Evolutionary conservation across 2,113 vertebrate species (phyloP).

Genomic region (Anthoscopus minutus): DNA sequence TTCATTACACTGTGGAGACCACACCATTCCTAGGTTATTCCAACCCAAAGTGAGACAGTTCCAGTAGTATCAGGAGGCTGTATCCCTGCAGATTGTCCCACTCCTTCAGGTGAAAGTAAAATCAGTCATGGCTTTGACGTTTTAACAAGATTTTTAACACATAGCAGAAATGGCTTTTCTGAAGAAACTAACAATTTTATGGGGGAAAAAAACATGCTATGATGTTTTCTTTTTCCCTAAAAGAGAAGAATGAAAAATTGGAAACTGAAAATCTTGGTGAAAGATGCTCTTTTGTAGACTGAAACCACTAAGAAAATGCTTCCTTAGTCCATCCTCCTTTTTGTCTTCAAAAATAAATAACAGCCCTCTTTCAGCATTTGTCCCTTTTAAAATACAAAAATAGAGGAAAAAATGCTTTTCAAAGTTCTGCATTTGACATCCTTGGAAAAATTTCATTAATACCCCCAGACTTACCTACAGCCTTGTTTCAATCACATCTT

Average conservation of each 20-base stretch:
- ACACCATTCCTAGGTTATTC: neutral
- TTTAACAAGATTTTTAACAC: neutral
- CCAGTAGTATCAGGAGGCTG: neutral
- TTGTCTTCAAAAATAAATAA: neutral
- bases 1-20: neutral
- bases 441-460: neutral
- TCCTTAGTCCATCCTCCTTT: neutral
- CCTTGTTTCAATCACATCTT: neutral
- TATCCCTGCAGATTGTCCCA: neutral
- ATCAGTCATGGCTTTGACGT: neutral
- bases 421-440: neutral
- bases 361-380: neutral
- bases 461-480: neutral
- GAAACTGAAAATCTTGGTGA: neutral
- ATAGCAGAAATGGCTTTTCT: neutral
- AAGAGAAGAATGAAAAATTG: neutral
- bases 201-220: accelerated
- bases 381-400: neutral
- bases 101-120: neutral
- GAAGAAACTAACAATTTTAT: neutral
- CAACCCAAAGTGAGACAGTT: neutral
- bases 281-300: neutral
- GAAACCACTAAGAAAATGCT: neutral
- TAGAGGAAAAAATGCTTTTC: neutral
- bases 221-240: neutral